These are phyloP conservation scores for Echinarachnius parma DNA, from an alignment of 53 echinoderm and acorn worm species.

Conservation along the genomic window DNA sequence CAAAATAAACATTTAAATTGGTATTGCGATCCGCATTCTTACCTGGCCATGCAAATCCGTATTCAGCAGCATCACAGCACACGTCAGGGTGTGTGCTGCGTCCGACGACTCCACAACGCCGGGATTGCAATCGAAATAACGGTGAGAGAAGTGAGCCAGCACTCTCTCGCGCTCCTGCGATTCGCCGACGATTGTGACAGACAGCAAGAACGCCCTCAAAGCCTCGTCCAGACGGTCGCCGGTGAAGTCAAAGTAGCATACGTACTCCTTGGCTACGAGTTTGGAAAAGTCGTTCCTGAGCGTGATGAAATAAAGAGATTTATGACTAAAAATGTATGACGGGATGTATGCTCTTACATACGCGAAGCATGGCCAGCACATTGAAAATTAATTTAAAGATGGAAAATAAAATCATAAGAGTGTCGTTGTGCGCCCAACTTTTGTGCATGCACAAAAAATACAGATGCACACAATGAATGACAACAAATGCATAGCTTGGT, in stretches of 20 bases:
- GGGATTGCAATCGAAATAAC: slow-evolving; percentile 81
- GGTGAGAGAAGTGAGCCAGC: slow-evolving; percentile 77
- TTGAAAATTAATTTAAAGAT: too few relatives aligned
- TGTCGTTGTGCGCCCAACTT: too few relatives aligned
- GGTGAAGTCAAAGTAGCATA: slow-evolving; percentile 80
- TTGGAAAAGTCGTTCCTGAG: slow-evolving; percentile 98
- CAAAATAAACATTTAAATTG: too few relatives aligned
- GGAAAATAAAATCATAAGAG: too few relatives aligned
- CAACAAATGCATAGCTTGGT: too few relatives aligned
- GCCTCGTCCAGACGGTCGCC: slow-evolving; percentile 76
- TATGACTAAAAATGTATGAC: too few relatives aligned
- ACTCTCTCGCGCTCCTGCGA: slow-evolving; percentile 91
- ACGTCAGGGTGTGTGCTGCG: slow-evolving; percentile 82
- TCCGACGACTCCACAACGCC: slow-evolving; percentile 72
- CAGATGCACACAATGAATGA: too few relatives aligned
- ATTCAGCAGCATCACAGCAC: slow-evolving; percentile 91
- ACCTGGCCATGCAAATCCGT: slow-evolving; percentile 99
- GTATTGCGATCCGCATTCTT: too few relatives aligned
- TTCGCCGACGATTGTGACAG: slow-evolving; percentile 80
- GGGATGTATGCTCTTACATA: too few relatives aligned
- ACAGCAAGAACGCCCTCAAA: slow-evolving; percentile 75
- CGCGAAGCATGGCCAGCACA: too few relatives aligned
- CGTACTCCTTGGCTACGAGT: slow-evolving; percentile 87
- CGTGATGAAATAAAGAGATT: too few relatives aligned
- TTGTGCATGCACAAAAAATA: too few relatives aligned